Percentiles rank a stretch among this genome's conserved stretches.
Evolutionary conservation across 2,888 invertebrate species (phyloP).

Genomic region (Phlogophora meticulosa): DNA sequence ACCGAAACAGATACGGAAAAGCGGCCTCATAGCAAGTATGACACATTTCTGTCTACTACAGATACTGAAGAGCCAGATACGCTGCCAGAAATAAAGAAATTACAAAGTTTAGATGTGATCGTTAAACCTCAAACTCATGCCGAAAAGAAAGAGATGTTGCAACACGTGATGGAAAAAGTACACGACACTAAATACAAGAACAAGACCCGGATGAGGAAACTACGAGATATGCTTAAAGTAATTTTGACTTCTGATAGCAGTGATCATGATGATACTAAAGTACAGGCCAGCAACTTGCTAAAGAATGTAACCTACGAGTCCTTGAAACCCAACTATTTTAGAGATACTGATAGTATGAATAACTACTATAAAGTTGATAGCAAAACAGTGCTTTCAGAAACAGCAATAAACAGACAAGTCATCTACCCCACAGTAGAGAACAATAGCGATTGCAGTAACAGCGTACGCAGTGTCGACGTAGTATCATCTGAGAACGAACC

Average conservation of each 20-base stretch:
- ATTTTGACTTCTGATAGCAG: conserved; percentile 80
- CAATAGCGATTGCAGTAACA: conserved; percentile 63
- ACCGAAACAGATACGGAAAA: conserved; percentile 48
- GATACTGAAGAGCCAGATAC: conserved; percentile 63
- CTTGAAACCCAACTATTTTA: conserved; percentile 72
- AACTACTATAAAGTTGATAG: conserved; percentile 74
- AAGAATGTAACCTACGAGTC: conserved; percentile 74
- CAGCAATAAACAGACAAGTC: conserved; percentile 49
- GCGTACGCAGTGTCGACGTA: conserved; percentile 48
- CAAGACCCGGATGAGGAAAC: conserved; percentile 70
- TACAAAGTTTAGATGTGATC: conserved; percentile 48
- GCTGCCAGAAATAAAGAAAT: conserved; percentile 54
- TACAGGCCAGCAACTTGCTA: conserved; percentile 66
- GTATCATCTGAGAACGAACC: conserved; percentile 53
- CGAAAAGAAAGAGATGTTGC: conserved; percentile 77
- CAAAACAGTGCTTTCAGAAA: conserved; percentile 49
- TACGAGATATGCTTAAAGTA: conserved; percentile 75
- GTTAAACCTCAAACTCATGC: conserved; percentile 66
- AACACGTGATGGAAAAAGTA: conserved; percentile 75
- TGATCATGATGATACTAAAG: conserved; percentile 68
- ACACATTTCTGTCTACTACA: conserved; percentile 50
- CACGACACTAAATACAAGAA: conserved; percentile 69
- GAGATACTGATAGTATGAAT: conserved; percentile 75
- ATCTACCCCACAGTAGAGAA: conserved; percentile 68
- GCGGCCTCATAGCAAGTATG: conserved; percentile 35